Conservation (phyloP, 1,140 invertebrate species). For the Scaptomyza montana region DNA sequence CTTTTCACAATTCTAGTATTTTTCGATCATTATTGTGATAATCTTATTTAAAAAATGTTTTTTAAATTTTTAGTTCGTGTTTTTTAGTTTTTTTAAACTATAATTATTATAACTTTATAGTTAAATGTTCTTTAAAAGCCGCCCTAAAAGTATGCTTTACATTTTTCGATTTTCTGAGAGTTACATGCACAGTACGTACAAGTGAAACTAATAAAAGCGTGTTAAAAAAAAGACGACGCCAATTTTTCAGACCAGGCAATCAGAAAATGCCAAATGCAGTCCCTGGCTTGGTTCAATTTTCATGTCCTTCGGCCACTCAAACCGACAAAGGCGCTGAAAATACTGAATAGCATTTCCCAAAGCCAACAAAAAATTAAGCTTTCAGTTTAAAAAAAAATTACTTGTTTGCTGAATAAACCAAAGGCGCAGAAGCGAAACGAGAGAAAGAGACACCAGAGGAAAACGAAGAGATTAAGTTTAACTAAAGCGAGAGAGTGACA, state of each 20-base stretch:
- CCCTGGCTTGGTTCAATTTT: slow-evolving; percentile 38
- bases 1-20: no score
- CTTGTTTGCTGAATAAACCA: slow-evolving; percentile 62
- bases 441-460: not conserved
- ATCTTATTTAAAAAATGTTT: no score
- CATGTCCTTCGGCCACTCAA: slow-evolving; percentile 62
- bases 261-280: slow-evolving; percentile 69
- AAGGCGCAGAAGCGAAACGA: slow-evolving; percentile 60
- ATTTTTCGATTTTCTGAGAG: no score
- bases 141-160: no score
- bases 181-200: no score
- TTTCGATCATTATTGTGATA: no score
- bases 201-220: no score
- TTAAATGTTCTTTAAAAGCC: no score
- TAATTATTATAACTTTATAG: no score
- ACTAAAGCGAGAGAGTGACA: not conserved
- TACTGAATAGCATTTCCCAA: slow-evolving; percentile 55
- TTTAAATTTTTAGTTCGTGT: no score
- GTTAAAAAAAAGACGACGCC: slow-evolving; percentile 28
- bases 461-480: not conserved
- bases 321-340: slow-evolving; percentile 69
- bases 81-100: no score
- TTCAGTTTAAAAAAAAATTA: slow-evolving; percentile 6
- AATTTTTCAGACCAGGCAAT: slow-evolving; percentile 53
- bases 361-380: slow-evolving; percentile 40